Conservation (phyloP, 2,113 vertebrate genomes). For the Larimichthys polyactis region DNA sequence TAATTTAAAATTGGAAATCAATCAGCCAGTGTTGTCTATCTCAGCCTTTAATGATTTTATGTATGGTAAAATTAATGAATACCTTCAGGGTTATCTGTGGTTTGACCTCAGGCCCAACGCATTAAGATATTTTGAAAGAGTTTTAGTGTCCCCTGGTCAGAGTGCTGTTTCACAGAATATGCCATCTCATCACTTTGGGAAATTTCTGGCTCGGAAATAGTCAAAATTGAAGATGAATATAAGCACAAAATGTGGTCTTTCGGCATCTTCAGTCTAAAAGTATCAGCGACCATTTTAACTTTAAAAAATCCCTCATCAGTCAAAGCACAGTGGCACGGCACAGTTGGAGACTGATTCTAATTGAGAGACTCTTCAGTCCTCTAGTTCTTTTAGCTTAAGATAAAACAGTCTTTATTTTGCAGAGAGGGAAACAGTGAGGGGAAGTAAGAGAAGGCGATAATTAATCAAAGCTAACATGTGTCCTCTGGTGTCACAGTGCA, state of each 20-base stretch:
- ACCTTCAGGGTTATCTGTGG: conserved; percentile 9
- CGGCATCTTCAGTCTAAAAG: conserved; percentile 16
- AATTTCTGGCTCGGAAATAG: conserved; percentile 2
- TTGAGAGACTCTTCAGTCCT: conserved; percentile 24
- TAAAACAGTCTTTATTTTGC: conserved; percentile 29
- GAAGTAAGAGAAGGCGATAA: conserved; percentile 31
- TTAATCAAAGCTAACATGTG: conserved; percentile 57
- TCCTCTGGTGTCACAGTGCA: conserved; percentile 42
- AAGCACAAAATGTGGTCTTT: conserved; percentile 26
- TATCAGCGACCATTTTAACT: conserved; percentile 27
- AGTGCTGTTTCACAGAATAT: conserved; percentile 1
- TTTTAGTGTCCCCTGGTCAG: not conserved
- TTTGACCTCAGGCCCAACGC: conserved; percentile 22
- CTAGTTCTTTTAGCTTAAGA: conserved; percentile 6
- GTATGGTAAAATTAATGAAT: not conserved
- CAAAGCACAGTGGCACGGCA: conserved; percentile 21
- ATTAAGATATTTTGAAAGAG: conserved; percentile 4
- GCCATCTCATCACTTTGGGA: not conserved
- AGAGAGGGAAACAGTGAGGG: conserved; percentile 1
- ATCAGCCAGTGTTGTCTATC: conserved; percentile 10
- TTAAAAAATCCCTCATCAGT: conserved; percentile 4
- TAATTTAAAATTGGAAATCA: conserved; percentile 28
- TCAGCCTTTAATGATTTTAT: conserved; percentile 30
- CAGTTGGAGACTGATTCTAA: conserved; percentile 39
- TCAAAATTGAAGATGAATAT: conserved; percentile 34